Base-by-base conservation (phyloP, 37 sponge, comb jelly and placozoan genomes). In the Cliona cf. orientalis region DNA sequence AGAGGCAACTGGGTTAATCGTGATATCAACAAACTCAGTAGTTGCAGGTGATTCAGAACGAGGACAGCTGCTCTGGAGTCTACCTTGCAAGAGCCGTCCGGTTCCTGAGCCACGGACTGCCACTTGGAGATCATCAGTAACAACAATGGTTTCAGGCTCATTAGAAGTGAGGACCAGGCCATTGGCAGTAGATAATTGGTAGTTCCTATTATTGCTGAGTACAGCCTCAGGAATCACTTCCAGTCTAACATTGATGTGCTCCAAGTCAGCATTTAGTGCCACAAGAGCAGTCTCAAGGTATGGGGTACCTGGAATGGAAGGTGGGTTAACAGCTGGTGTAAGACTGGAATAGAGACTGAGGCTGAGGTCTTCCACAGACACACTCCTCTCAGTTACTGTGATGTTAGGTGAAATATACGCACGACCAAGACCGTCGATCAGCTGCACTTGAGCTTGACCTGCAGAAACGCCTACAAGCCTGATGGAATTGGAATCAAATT, bases 221-320 rank as follows among this genome's bases (percentile, higher is more conserved):
- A 81, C 79, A 66, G 84, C 84, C 43, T 89, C 89, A 14, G 79
- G 58, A 11, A 89, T 38, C 44, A 89, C 84, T 6, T 58, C 44
- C 36, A 74, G 73, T 66, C 46, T 17, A 23, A 45, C 58, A 74
- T 76, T 44, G 23, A 84, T 44, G 36, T 80, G 61, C 26, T 60
- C 35, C 23, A 75, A 57, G 37, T 80, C 58, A 1, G 49, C 37
- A n/a, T 36, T 31, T 1, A 83, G 38, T 21, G 12, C 31, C 0
- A 89, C 74, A 0, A 14, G 36, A 29, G 84, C 69, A 38, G 37
- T 72, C 14, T 59, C 38, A 0, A 64, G 46, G 69, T 71, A 91
- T 39, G 65, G 44, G 2, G n/a, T 59, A 0, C 80, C 86, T 5
- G 73, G 57, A 66, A 38, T 28, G 1, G 62, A 60, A 42, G 1